Evolutionary conservation across 2,888 invertebrate genomes (phyloP).

Genomic region (Lumbricus terrestris): DNA sequence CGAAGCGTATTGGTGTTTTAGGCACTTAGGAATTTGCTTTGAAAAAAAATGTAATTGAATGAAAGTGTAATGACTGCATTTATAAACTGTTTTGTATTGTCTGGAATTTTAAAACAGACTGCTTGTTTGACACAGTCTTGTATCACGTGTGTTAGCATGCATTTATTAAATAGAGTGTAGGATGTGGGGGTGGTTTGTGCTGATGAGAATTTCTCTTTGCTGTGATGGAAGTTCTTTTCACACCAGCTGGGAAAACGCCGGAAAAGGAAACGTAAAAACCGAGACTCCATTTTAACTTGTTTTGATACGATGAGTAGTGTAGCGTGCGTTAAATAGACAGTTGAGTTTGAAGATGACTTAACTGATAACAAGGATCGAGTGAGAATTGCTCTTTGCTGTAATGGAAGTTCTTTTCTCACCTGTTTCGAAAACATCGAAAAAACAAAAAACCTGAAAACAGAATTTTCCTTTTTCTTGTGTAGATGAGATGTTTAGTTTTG

Average conservation of each 20-base stretch:
- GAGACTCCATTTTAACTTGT: too few species aligned
- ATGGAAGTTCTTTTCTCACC: background rate
- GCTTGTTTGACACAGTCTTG: background rate
- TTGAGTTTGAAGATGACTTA: too few species aligned
- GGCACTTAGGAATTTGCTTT: background rate
- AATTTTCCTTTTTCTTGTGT: background rate
- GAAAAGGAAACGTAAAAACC: too few species aligned
- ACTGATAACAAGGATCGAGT: background rate
- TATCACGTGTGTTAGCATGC: background rate
- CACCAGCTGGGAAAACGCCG: too few species aligned
- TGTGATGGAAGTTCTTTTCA: too few species aligned
- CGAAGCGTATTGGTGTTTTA: background rate
- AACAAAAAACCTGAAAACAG: background rate
- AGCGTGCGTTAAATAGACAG: too few species aligned
- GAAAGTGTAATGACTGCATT: background rate
- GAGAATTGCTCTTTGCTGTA: background rate
- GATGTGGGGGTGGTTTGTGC: too few species aligned
- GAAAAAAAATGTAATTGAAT: too few species aligned
- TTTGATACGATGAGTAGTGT: too few species aligned
- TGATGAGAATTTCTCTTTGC: too few species aligned
- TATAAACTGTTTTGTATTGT: background rate
- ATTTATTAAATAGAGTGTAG: background rate
- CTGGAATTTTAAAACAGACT: background rate
- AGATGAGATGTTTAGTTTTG: background rate
- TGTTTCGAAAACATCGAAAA: background rate